Base-by-base conservation (phyloP, 2,888 invertebrate genomes). In the Caenorhabditis sulstoni region DNA sequence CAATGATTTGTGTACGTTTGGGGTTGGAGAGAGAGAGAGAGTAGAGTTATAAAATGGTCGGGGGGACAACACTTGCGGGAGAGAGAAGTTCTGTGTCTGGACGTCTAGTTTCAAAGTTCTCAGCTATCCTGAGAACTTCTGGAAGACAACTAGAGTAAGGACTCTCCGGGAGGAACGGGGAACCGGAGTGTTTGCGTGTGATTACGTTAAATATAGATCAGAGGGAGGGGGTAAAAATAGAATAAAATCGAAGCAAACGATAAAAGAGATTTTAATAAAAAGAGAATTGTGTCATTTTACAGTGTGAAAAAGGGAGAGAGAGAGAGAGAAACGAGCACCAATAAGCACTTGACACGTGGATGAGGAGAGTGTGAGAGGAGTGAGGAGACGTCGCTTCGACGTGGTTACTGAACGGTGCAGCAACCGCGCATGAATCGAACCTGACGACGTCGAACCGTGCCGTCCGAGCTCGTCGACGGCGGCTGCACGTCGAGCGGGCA, bases 351-450 rank as follows among this genome's bases (percentile, higher is more conserved):
- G 66, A 75, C 75, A 75, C 75, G 75, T 75, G 67, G 64, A 74
- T 74, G 74, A 74, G 53, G 61, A 65, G 59, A 39, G 39, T 37
- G 23, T 57, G 18, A 35, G 20, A 3, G 45, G 59, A 29, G 5
- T 7, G 29, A 1, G 39, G 47, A 37, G 18, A 11, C 22, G 2
- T n/a, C n/a, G n/a, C n/a, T n/a, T n/a, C n/a, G 37, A 11, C 4
- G 37, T 5, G 37, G 5, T 58, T 61, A 77, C 39, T 62, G 62
- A n/a, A 77, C 77, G 16, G 29, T 18, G 49, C 77, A 77, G 47
- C 77, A 77, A 29, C 77, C 77, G 22, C 77, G 77, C 62, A 77
- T 70, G 65, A 77, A 77, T 58, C 70, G 50, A 14, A 58, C 77
- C 7, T 77, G 77, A 5, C 77, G 77, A 18, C 77, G 68, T 35